phyloP scores from a whole-genome alignment of 2,888 invertebrate genomes.

The Callyntrura sp. region DNA sequence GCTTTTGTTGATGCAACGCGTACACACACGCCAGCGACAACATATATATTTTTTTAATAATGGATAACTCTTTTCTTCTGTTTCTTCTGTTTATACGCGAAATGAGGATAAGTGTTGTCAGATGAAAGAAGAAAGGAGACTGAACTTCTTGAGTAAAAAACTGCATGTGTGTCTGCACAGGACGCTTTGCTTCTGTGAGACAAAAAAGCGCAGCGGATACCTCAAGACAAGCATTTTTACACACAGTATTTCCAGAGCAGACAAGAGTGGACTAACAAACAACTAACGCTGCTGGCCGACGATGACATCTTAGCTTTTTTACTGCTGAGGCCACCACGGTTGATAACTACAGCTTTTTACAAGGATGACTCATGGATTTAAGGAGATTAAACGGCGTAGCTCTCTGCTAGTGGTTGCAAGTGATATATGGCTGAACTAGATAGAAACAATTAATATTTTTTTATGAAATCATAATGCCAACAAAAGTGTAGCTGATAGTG shows the following conservation, averaged over 20 bases:
- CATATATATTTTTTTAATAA: background rate
- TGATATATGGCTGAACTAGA: background rate
- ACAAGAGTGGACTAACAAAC: background rate
- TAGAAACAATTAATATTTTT: background rate
- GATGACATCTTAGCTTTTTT: background rate
- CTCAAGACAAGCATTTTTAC: background rate
- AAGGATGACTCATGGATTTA: constrained; percentile 17
- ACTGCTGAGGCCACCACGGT: background rate
- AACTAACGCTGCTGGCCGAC: background rate
- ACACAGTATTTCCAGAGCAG: constrained; percentile 26
- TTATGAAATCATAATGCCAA: background rate
- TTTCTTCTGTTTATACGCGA: background rate
- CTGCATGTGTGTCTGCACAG: constrained; percentile 25
- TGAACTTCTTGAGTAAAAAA: constrained; percentile 30
- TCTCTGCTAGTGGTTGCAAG: background rate
- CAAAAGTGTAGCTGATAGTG: constrained; percentile 4
- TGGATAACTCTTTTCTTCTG: background rate
- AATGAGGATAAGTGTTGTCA: constrained; percentile 21
- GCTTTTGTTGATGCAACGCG: constrained; percentile 27
- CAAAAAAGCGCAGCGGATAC: constrained; percentile 52
- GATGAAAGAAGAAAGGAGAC: constrained; percentile 16
- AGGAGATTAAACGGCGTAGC: background rate
- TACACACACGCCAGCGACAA: constrained; percentile 3
- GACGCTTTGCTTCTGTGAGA: constrained; percentile 38
- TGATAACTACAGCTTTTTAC: background rate